Base-by-base conservation (phyloP, 2,797 vertebrate species). In the Propithecus deckenii region DNA sequence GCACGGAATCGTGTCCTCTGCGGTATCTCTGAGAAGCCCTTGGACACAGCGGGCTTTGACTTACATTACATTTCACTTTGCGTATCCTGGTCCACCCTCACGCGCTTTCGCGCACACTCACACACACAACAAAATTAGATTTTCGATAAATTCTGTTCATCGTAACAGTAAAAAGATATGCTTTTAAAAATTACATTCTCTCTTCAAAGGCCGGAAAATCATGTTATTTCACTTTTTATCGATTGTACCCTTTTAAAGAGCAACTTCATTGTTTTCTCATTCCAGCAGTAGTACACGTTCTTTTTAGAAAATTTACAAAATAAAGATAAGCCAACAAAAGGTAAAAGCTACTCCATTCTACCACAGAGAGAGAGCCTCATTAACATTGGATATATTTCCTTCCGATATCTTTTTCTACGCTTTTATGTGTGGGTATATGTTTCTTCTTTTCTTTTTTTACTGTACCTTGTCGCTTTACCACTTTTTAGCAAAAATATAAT, bases 291-390 rank as follows among this genome's bases (percentile, higher is more conserved):
- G 35, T 71, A 61, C 28, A 86, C 35, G 20, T 38, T 94, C 46
- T 89, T 92, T 76, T 86, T 46, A 38, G 20, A 67, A 93, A 92
- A 94, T 52, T 38, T 81, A 78, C n/a, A 91, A 87, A 93, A 59
- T 72, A 92, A 80, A 41, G 61, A 80, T 43, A 88, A 80, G 22
- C n/a, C 38, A 43, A 78, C 23, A 48, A 83, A 72, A 78, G 23
- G 41, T 57, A 57, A 86, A 86, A 90, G 63, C 1, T 46, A 76
- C 17, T 85, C 55, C 90, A 83, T 79, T 89, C 85, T 59, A 67
- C 41, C 30, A 93, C 38, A 46, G n/a, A 83, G 50, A 61, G 13
- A 93, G 48, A 74, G 71, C 6, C 32, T 43, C 23, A 30, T 61
- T 94, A 67, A 90, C 14, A 46, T 35, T 95, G 55, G n/a, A 55